A percentile compares a stretch with the other conserved stretches of the same genome.
Conservation (phyloP, 2,888 invertebrate species). For the Scaptomyza caliginosa region DNA sequence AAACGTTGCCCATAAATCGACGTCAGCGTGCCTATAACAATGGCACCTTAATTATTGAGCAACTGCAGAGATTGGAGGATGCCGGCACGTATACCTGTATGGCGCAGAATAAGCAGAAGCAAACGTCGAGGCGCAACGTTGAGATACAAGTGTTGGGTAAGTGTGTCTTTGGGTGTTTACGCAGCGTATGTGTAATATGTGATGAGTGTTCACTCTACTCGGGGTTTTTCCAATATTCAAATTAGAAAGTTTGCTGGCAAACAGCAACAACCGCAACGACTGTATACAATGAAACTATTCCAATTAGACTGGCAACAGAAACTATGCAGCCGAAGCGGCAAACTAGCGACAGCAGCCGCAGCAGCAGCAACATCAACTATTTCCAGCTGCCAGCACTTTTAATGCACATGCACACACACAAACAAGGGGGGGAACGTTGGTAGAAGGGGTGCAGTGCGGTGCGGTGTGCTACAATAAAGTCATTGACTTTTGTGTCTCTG, state of each 20-base stretch:
- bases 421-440: not conserved
- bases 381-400: constrained; percentile 67
- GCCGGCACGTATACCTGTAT: constrained; percentile 96
- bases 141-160: constrained; percentile 90
- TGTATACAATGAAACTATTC: constrained; percentile 71
- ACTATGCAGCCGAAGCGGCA: constrained; percentile 63
- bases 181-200: constrained; percentile 50
- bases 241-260: constrained; percentile 56
- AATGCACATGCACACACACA: constrained; percentile 62
- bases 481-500: constrained; percentile 66
- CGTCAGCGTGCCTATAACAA: constrained; percentile 94
- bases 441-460: not conserved
- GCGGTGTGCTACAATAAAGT: constrained; percentile 67
- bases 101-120: constrained; percentile 92
- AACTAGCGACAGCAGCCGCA: constrained; percentile 7
- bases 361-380: constrained; percentile 60
- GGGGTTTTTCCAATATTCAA: constrained; percentile 61
- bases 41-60: constrained; percentile 93
- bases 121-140: constrained; percentile 90
- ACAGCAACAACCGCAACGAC: not conserved
- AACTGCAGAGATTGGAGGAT: constrained; percentile 93
- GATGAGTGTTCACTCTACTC: not conserved
- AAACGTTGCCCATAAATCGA: constrained; percentile 93
- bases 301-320: constrained; percentile 70
- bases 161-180: constrained; percentile 35